Base-by-base conservation (phyloP, 2,888 invertebrate species). In the Meghimatium bilineatum region DNA sequence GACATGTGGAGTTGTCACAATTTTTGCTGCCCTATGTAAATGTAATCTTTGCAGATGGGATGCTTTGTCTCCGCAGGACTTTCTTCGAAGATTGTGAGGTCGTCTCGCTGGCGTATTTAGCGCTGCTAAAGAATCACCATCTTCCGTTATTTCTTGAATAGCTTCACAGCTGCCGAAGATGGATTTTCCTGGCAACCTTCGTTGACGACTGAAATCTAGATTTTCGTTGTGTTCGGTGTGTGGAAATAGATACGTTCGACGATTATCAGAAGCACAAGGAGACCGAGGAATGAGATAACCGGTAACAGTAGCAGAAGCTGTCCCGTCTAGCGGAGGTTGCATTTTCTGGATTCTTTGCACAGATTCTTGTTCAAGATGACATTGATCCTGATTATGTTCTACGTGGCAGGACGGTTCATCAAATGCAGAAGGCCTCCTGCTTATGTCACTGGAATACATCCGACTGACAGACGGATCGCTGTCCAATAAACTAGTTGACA, bases 401-500 rank as follows among this genome's bases (percentile, higher is more conserved):
- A 63, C 26, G 26, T 63, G 66, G 29, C 77, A 77, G 0, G 78
- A 71, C 0, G 14, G 38, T 1, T 52, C 49, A n/a, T 79, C 83
- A 5, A 83, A 52, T 1, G 83, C 83, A 2, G 83, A 83, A 0
- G 83, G 66, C 14, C 83, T 60, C 23, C 83, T 66, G 74, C 83
- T 83, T 1, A 83, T 79, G 74, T 83, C 83, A 49, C 83, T 83
- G 52, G 79, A 79, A 52, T 83, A 83, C 52, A 72, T 36, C 32
- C 83, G 14, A 78, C 83, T 83, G 32, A 83, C 83, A 10, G 83
- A 83, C 0, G 83, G 83, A 66, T 83, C 83, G 67, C 83, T 83
- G 86, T 87, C 87, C 66, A 87, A 77, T 3, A 87, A 75, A 49
- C 87, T 87, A 12, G 85, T 86, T 17, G 87, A 87, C 29, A 82